Evolutionary conservation across 2,113 vertebrate species (phyloP), one percentile per base, ranked within the genome.

Genomic region (Hirundichthys speculiger): DNA sequence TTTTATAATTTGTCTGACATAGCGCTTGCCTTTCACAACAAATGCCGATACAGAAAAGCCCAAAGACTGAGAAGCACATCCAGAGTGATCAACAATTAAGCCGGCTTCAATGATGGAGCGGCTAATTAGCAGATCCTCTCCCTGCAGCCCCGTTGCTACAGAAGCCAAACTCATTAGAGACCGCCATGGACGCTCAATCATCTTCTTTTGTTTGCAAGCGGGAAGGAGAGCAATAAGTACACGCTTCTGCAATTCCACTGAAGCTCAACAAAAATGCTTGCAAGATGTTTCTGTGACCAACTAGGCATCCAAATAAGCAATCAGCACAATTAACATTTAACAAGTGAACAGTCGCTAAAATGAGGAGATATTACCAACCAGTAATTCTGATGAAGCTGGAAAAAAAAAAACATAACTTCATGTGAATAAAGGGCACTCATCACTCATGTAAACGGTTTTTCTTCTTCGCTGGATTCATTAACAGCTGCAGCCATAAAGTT

Each of bases 91-190:
- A 40, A 42, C 66, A 69, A 71, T 48, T 19, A 68, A 53, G 41
- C 16, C 38, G 15, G 63, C 69, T 61, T 57, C 60, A 65, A 74
- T 43, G 53, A 75, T 67, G 53, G 76, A 54, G 67, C 55, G 41
- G 57, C 66, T 84, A 73, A 87, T 88, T 82, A 83, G 63, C 49
- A 20, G 8, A n/a, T 1, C 27, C 30, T 27, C 72, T 82, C 83
- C 55, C 58, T 18, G 18, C 39, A 54, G 69, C 39, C 21, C 54
- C 22, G 84, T 87, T 78, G 69, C 81, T 73, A 82, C 81, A 64
- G 79, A 47, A 77, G 71, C 84, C 56, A 48, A 64, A 20, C 56
- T 88, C 69, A 73, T 75, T 70, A 74, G 46, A 39, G 51, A 60
- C 2, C 30, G 41, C 65, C 65, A 46, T 19, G 41, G 46, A 62